A percentile compares a stretch with the other conserved stretches of the same genome.
Evolutionary conservation across 1,140 invertebrate species (phyloP).

Genomic region (Drosophila chauvacae): DNA sequence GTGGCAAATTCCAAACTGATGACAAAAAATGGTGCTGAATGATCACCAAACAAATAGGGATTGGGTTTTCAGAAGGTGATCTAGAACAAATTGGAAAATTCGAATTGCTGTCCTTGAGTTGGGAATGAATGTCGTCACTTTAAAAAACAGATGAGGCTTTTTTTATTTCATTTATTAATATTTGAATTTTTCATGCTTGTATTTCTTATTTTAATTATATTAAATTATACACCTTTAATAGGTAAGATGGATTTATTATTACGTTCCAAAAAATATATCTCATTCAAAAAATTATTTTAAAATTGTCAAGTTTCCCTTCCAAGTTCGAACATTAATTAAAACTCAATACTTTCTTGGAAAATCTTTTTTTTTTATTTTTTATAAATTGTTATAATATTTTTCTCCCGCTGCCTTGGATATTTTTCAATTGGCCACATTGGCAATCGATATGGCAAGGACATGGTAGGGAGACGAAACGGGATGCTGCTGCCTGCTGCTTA

Average conservation of each 20-base stretch:
- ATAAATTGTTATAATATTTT: neutral
- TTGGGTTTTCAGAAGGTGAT: neutral
- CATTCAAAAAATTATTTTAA: neutral
- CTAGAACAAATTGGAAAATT: neutral
- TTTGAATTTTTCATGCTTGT: too few species aligned
- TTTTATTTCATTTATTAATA: too few species aligned
- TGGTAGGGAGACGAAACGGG: slow-evolving; percentile 1
- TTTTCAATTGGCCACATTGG: slow-evolving; percentile 71
- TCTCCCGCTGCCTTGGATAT: slow-evolving; percentile 21
- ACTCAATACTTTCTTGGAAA: neutral
- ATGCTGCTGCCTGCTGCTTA: slow-evolving; percentile 34
- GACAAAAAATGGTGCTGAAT: neutral
- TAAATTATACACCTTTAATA: too few species aligned
- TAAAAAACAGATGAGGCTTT: too few species aligned
- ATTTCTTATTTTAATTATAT: too few species aligned
- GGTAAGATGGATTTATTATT: neutral
- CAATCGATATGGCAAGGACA: slow-evolving; percentile 58
- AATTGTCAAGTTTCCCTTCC: neutral
- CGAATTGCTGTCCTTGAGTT: slow-evolving; percentile 14
- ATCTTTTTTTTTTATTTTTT: neutral
- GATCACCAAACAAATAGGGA: slow-evolving; percentile 8
- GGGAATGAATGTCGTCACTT: slow-evolving; percentile 8
- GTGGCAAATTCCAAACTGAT: slow-evolving; percentile 13
- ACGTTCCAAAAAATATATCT: neutral
- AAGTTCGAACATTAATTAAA: neutral